phyloP scores from a whole-genome alignment of 1,140 invertebrate species.

The Brachionus koreanus region DNA sequence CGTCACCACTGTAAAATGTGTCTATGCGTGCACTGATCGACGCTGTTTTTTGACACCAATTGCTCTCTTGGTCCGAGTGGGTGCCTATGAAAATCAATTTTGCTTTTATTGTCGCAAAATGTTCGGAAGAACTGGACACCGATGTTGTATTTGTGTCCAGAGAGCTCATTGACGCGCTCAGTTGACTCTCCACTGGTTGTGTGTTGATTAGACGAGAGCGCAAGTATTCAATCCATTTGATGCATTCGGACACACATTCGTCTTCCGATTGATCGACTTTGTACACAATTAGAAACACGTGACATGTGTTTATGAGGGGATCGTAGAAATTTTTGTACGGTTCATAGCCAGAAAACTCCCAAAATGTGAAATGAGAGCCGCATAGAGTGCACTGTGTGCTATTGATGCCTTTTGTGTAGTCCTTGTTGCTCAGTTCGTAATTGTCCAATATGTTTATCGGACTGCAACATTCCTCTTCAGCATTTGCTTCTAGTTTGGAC shows the following conservation, averaged over 20 bases:
- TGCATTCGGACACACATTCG: slow-evolving; percentile 69
- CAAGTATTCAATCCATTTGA: slow-evolving; percentile 76
- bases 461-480: background rate
- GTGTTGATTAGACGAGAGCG: slow-evolving; percentile 67
- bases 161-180: background rate
- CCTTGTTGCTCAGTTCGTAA: slow-evolving; percentile 58
- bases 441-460: slow-evolving; percentile 50
- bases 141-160: slow-evolving; percentile 52
- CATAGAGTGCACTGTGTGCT: slow-evolving; percentile 64
- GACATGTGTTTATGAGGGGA: slow-evolving; percentile 68
- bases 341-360: slow-evolving; percentile 51
- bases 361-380: slow-evolving; percentile 48
- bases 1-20: slow-evolving; percentile 60
- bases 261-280: slow-evolving; percentile 69
- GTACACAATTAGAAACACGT: slow-evolving; percentile 71
- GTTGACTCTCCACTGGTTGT: slow-evolving; percentile 58
- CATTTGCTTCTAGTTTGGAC: background rate
- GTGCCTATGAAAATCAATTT: slow-evolving; percentile 63
- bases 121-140: slow-evolving; percentile 59
- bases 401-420: slow-evolving; percentile 68
- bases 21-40: slow-evolving; percentile 61
- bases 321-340: slow-evolving; percentile 74
- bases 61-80: slow-evolving; percentile 47
- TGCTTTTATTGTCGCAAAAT: slow-evolving; percentile 57
- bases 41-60: slow-evolving; percentile 59